Percentiles rank a stretch among this genome's conserved stretches.
phyloP scores from a whole-genome alignment of 23 tunicate genomes.

The Ascidia mentula region DNA sequence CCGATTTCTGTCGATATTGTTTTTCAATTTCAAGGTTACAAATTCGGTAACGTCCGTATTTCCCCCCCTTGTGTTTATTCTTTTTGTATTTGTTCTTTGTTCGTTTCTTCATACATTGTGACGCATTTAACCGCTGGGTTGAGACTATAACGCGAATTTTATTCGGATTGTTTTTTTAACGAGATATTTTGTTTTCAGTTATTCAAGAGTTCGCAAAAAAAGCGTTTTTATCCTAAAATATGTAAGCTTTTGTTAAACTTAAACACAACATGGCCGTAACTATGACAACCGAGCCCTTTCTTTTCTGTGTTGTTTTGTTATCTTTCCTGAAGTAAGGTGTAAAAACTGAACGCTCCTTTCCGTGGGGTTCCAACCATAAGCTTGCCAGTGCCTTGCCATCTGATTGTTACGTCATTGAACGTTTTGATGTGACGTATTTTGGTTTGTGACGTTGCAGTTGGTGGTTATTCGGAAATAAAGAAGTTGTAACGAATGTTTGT shows the following conservation, averaged over 20 bases:
- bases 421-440: not conserved
- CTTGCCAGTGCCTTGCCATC: slow-evolving; percentile 6
- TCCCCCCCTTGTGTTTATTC: not conserved
- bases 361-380: not conserved
- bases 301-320: not conserved
- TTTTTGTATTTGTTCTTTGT: not conserved
- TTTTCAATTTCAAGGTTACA: too few species aligned
- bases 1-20: too few species aligned
- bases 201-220: not conserved
- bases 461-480: not conserved
- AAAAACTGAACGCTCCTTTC: not conserved
- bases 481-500: not conserved
- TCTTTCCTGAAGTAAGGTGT: not conserved
- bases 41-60: not conserved
- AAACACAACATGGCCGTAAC: not conserved
- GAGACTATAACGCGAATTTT: not conserved
- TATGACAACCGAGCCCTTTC: not conserved
- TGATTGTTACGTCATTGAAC: not conserved
- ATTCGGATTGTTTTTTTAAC: not conserved
- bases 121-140: not conserved
- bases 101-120: not conserved
- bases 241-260: too few species aligned
- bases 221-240: not conserved
- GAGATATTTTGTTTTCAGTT: not conserved
- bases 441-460: not conserved